Conservation (phyloP, 1,140 invertebrate species). For the Scaptomyza pallida region DNA sequence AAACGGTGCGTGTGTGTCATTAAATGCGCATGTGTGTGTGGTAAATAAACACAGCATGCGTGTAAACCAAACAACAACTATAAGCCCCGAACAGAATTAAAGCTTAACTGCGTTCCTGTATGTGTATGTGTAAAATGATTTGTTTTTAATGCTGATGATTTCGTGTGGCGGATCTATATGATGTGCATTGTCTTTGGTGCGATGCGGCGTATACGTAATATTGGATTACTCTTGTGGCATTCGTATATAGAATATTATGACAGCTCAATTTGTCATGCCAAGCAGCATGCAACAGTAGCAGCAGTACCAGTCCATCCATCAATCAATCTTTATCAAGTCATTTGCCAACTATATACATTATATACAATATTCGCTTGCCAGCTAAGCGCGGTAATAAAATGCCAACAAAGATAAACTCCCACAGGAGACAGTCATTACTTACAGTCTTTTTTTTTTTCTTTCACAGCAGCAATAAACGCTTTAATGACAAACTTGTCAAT, state of each 20-base stretch:
- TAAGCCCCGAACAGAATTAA: slow-evolving; percentile 33
- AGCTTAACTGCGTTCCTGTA: slow-evolving; percentile 34
- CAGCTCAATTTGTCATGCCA: slow-evolving; percentile 73
- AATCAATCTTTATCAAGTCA: slow-evolving; percentile 75
- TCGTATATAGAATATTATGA: slow-evolving; percentile 60
- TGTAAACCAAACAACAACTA: slow-evolving; percentile 13
- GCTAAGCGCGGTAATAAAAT: slow-evolving; percentile 66
- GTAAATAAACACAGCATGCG: neutral
- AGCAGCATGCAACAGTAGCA: slow-evolving; percentile 19
- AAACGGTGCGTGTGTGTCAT: slow-evolving; percentile 26
- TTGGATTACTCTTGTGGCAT: slow-evolving; percentile 43
- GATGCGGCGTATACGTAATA: slow-evolving; percentile 30
- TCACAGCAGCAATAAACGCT: slow-evolving; percentile 64
- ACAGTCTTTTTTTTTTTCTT: slow-evolving; percentile 46
- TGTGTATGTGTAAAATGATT: slow-evolving; percentile 30
- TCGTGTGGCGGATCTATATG: neutral
- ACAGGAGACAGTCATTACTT: slow-evolving; percentile 48
- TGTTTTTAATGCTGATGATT: slow-evolving; percentile 49
- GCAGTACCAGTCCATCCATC: slow-evolving; percentile 38
- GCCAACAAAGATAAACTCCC: slow-evolving; percentile 36
- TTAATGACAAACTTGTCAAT: slow-evolving; percentile 64
- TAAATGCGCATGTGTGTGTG: slow-evolving; percentile 29
- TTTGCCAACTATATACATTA: slow-evolving; percentile 35
- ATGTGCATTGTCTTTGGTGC: slow-evolving; percentile 6
- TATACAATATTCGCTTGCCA: slow-evolving; percentile 24